Percentiles rank a stretch among this genome's conserved stretches.
These are phyloP conservation scores for Venustoraphidia nigricollis DNA, from an alignment of 2,888 invertebrate species.

Conservation along the genomic window DNA sequence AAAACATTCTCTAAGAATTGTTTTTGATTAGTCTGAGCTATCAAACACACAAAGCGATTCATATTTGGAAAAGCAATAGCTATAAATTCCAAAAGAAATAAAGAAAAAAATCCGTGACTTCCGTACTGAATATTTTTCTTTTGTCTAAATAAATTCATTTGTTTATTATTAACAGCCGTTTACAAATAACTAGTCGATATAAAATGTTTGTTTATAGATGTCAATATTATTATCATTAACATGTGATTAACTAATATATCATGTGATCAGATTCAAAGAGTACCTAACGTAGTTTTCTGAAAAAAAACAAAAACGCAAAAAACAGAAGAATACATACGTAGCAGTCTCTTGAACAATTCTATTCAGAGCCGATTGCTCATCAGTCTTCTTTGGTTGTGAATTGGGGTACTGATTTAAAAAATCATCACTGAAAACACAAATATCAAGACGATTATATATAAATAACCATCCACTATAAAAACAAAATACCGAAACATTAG, in stretches of 20 bases:
- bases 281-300: not conserved
- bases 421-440: slow-evolving; percentile 39
- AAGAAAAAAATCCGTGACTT: too few species aligned
- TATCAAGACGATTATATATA: not conserved
- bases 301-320: slow-evolving; percentile 4
- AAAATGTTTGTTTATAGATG: not conserved
- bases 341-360: slow-evolving; percentile 83
- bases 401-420: slow-evolving; percentile 43
- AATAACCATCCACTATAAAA: not conserved
- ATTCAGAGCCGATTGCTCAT: slow-evolving; percentile 81
- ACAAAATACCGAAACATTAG: slow-evolving; percentile 5
- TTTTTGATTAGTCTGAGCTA: too few species aligned
- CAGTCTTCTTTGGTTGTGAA: slow-evolving; percentile 59
- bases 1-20: too few species aligned
- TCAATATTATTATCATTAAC: not conserved
- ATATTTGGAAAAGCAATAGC: too few species aligned
- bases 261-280: not conserved
- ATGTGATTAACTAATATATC: not conserved
- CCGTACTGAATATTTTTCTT: too few species aligned
- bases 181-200: not conserved
- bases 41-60: too few species aligned
- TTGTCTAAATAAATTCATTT: too few species aligned
- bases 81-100: too few species aligned
- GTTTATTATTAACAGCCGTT: too few species aligned
- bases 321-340: slow-evolving; percentile 46